Base-by-base conservation (phyloP, 2,113 vertebrate species). In the Hippolais icterina region DNA sequence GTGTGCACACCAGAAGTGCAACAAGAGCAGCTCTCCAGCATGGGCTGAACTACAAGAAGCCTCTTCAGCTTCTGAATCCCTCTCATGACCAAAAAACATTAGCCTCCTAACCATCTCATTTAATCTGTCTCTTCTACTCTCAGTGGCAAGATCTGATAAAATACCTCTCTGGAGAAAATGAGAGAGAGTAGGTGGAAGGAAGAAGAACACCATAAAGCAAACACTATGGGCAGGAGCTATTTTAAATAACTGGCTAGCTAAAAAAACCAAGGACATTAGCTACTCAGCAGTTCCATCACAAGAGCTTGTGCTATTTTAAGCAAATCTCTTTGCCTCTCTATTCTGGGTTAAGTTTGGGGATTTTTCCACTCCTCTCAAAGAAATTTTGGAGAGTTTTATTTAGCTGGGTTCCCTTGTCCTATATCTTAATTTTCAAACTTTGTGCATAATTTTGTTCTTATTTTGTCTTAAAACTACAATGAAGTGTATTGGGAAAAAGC, bases 211-310 rank as follows among this genome's bases (percentile, higher is more conserved):
- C 90, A 97, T 96, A 96, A 97, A 97, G 92, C 90, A 96, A 96
- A 97, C 92, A 96, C 72, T 92, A 61, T 60, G 88, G 86, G 95
- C 96, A 96, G 92, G 90, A 97, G 93, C 92, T 97, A 95, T 94
- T 97, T 96, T 97, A 96, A 97, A 97, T 97, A 97, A 96, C 96
- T 91, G 80, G 90, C 89, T 92, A 91, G 86, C 96, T 96, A 92
- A 96, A 96, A 97, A 89, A 95, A 83, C 90, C 96, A 97, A 97
- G 96, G 94, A 97, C 96, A 96, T 97, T 92, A 95, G 90, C 92
- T 96, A 96, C 96, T 97, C 96, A 97, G 96, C 96, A 96, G 90
- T 97, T 97, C 92, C 86, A 89, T 76, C 76, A 94, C 72, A 92
- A 93, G 76, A 90, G 86, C 96, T 92, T 47, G 56, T 68, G 72